Evolutionary conservation across 1,140 invertebrate species (phyloP), one percentile per base, ranked within the genome.

Genomic region (Nixonia krombeini): DNA sequence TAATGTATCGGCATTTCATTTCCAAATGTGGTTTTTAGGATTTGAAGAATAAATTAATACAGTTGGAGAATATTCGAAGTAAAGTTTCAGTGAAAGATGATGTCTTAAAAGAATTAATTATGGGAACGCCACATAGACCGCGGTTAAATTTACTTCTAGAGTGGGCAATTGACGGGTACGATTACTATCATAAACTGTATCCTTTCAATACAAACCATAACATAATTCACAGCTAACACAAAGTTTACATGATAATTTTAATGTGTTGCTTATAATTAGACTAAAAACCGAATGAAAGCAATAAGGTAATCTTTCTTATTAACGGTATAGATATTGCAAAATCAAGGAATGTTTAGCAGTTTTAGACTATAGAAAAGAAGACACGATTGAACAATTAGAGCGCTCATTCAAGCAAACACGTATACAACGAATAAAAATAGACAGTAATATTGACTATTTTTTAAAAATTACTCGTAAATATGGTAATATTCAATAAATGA

Each of bases 151-250:
- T 71, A 13, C 75, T 84, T 0, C 21, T 84, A 8, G 57, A 77
- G 49, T 82, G 74, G 74, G 57, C 80, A 1, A 65, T 74, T 0
- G 56, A 73, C 1, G 42, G 58, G 4, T 70, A 52, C 0, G 40
- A 72, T 17, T 74, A 74, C 29, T 80, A 76, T 47, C 25, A 63
- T 2, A 49, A 78, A 16, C 26, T 81, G 76, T 82, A 75, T 73
- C 69, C 56, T 75, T 76, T 52, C 16, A 21, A 31, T 15, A 15
- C n/a, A n/a, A n/a, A n/a, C n/a, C n/a, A n/a, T n/a, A n/a, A n/a
- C n/a, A n/a, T n/a, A n/a, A n/a, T n/a, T n/a, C n/a, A n/a, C n/a
- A n/a, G n/a, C n/a, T n/a, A n/a, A 21, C 21, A 21, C 21, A 21
- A 21, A 21, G 21, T 15, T 35, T 4, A 35, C 10, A n/a, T 1